A percentile compares a stretch with the other conserved stretches of the same genome.
Conservation (phyloP, 2,888 invertebrate species). For the Crossocerus cetratus region DNA sequence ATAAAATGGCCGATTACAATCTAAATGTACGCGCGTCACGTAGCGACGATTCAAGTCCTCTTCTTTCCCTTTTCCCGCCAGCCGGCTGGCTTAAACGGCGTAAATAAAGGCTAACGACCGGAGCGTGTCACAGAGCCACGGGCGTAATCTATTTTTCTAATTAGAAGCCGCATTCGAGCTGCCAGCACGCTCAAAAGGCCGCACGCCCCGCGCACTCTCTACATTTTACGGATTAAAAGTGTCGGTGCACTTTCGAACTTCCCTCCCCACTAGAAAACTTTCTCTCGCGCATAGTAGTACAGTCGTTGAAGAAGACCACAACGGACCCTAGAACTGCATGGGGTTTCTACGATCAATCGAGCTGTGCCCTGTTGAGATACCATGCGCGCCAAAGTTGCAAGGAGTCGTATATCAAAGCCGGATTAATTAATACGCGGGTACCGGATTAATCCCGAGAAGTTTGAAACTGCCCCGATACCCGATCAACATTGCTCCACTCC, state of each 20-base stretch:
- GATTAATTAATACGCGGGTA: background rate
- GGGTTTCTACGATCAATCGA: too few relatives aligned
- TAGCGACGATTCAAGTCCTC: conserved; percentile 39
- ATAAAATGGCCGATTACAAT: conserved; percentile 31
- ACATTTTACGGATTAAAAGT: too few relatives aligned
- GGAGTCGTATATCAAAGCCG: background rate
- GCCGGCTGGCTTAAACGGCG: conserved; percentile 11
- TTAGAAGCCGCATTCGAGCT: conserved; percentile 11
- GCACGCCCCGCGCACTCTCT: too few relatives aligned
- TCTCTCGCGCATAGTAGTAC: too few relatives aligned
- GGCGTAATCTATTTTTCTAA: conserved; percentile 27
- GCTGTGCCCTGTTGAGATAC: background rate
- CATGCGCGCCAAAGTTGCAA: background rate
- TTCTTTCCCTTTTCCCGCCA: conserved; percentile 18
- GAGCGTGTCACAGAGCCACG: background rate
- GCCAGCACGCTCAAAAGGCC: too few relatives aligned
- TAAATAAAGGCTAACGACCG: conserved; percentile 14
- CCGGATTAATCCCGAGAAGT: background rate
- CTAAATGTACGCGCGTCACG: conserved; percentile 35
- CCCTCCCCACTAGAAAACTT: too few relatives aligned
- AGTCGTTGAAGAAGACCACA: too few relatives aligned
- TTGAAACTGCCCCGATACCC: background rate
- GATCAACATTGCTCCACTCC: background rate
- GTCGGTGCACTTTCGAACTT: too few relatives aligned
- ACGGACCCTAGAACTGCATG: too few relatives aligned